These are phyloP conservation scores for Gobiocypris rarus DNA, from an alignment of 2,113 vertebrate genomes.

Conservation along the genomic window DNA sequence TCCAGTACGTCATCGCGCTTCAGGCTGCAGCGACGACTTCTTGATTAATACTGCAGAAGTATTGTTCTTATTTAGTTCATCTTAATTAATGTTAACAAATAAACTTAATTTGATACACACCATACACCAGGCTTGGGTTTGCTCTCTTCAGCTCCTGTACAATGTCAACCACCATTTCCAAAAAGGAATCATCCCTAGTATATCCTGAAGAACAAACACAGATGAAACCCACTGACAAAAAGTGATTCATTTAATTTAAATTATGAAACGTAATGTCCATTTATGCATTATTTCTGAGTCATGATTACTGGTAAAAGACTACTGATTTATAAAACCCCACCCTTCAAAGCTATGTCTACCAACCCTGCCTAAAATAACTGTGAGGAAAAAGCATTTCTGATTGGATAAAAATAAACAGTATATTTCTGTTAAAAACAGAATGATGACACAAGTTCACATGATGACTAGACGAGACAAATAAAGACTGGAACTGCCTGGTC, in stretches of 20 bases:
- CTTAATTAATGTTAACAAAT: too few relatives aligned
- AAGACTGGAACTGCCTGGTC: background rate
- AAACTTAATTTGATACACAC: conserved; percentile 70
- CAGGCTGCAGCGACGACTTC: too few relatives aligned
- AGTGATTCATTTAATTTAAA: background rate
- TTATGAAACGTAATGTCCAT: background rate
- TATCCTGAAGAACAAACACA: conserved; percentile 76
- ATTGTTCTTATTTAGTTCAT: too few relatives aligned
- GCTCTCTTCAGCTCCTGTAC: conserved; percentile 88
- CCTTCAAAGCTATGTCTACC: too few relatives aligned
- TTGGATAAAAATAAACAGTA: too few relatives aligned
- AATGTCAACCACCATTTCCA: conserved; percentile 91
- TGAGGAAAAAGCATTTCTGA: background rate
- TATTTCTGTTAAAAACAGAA: too few relatives aligned
- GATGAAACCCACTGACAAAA: background rate
- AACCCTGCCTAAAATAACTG: too few relatives aligned
- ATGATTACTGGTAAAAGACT: too few relatives aligned
- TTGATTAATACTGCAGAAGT: too few relatives aligned
- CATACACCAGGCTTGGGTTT: conserved; percentile 88
- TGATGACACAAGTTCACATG: background rate
- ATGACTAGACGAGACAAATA: background rate
- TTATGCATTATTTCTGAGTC: too few relatives aligned
- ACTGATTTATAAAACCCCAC: too few relatives aligned
- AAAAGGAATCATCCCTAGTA: conserved; percentile 90
- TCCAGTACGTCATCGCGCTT: too few relatives aligned